Percentiles rank a stretch among this genome's conserved stretches.
These are phyloP conservation scores for Dicranocentrus wangi DNA, from an alignment of 2,888 invertebrate genomes.

Conservation along the genomic window DNA sequence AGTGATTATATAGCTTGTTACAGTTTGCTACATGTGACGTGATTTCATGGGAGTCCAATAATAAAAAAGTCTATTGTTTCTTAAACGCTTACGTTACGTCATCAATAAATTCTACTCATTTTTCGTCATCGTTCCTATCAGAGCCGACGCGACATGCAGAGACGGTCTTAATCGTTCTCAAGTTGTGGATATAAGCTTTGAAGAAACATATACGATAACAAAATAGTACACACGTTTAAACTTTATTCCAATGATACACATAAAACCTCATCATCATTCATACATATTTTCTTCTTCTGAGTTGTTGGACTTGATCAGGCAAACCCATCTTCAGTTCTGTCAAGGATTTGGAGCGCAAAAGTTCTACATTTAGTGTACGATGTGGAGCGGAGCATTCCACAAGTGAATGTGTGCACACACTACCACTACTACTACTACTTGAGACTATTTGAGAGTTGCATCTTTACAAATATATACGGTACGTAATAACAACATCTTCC, in stretches of 20 bases:
- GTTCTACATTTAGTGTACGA: conserved; percentile 23
- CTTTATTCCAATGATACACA: no score
- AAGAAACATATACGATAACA: background rate
- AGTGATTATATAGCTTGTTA: background rate
- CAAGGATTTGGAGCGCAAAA: conserved; percentile 49
- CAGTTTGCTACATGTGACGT: background rate
- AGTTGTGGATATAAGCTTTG: background rate
- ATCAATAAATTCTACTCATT: conserved; percentile 1
- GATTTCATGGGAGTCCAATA: conserved; percentile 18
- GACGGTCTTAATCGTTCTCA: background rate
- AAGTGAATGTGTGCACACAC: conserved; percentile 10
- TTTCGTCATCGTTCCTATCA: background rate
- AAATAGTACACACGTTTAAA: background rate
- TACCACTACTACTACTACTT: background rate
- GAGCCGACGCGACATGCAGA: background rate
- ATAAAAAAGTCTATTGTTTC: background rate
- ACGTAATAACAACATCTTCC: background rate
- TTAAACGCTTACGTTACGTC: conserved; percentile 9
- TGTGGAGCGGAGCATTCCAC: conserved; percentile 37
- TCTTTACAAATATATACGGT: background rate
- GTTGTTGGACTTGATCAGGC: background rate
- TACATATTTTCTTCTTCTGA: background rate
- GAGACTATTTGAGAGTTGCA: background rate
- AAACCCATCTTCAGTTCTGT: conserved; percentile 10
- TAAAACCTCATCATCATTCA: background rate